phyloP scores from a whole-genome alignment of 2,113 vertebrate genomes.

The human region GRCh38 chr12:82972001-82972500 shows the following conservation, averaged over 20 bases:
- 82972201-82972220: background rate
- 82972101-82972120: background rate
- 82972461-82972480: background rate
- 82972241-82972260: background rate
- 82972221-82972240: background rate
- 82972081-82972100: background rate
- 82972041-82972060: background rate
- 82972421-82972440: background rate
- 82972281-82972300: background rate
- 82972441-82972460: constrained; percentile 1
- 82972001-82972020: background rate
- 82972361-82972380: background rate
- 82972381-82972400: background rate
- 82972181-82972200: background rate
- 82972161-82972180: background rate
- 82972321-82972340: background rate
- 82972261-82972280: background rate
- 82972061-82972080: background rate
- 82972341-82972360: background rate
- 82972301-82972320: background rate
- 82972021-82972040: background rate
- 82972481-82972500: background rate
- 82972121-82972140: background rate
- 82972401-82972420: background rate
- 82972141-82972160: background rate